Evolutionary conservation across 2,113 vertebrate genomes (phyloP).

Genomic region (Lamprologus sp.): DNA sequence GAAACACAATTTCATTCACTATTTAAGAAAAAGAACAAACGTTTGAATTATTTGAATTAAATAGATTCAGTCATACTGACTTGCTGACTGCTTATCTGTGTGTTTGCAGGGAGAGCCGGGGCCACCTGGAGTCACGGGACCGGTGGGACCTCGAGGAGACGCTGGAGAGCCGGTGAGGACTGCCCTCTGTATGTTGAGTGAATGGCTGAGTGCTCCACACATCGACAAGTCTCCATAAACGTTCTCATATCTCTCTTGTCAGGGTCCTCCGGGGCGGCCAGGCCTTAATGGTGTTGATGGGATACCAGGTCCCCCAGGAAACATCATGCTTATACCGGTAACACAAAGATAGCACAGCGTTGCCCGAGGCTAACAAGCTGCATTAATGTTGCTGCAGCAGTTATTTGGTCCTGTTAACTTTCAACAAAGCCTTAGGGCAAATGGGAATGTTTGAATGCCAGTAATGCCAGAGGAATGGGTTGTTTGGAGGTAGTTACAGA

Average conservation of each 20-base stretch:
- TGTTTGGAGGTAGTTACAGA: background rate
- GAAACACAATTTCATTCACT: background rate
- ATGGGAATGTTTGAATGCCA: background rate
- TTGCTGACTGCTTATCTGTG: background rate
- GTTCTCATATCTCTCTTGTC: background rate
- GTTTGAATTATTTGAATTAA: background rate
- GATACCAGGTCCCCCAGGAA: constrained; percentile 90
- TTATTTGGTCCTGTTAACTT: constrained; percentile 6
- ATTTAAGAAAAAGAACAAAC: background rate
- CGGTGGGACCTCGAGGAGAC: constrained; percentile 84
- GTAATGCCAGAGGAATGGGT: background rate
- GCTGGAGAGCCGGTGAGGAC: constrained; percentile 85
- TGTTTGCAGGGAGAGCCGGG: constrained; percentile 65
- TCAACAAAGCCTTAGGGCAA: background rate
- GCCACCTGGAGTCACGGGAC: constrained; percentile 80
- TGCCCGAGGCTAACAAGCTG: background rate
- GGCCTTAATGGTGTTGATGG: constrained; percentile 91
- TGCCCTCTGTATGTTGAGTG: background rate
- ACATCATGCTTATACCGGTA: constrained; percentile 91
- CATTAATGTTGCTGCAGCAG: background rate
- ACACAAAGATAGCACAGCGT: constrained; percentile 23
- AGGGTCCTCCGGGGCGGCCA: constrained; percentile 84
- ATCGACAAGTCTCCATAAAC: background rate
- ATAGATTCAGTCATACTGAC: background rate
- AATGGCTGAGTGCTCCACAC: background rate